A percentile compares a stretch with the other conserved stretches of the same genome.
These are phyloP conservation scores for Gadopsis bispinosus DNA, from an alignment of 2,797 vertebrate species.

Conservation along the genomic window DNA sequence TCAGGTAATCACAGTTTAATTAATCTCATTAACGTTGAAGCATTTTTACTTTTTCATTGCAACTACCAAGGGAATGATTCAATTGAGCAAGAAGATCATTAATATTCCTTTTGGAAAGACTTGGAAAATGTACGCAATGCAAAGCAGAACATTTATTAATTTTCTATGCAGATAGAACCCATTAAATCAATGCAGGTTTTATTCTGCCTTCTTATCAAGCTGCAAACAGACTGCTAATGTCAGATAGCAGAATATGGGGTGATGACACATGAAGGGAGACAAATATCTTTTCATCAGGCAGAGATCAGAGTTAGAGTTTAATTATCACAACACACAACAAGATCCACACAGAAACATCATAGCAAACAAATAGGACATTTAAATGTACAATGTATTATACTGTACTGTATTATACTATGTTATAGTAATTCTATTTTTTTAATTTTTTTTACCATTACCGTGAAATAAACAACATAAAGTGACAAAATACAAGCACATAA, in stretches of 20 bases:
- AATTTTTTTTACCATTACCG: neutral
- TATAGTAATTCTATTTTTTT: neutral
- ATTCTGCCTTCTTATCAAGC: constrained; percentile 4
- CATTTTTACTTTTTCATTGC: neutral
- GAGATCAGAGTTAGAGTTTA: constrained; percentile 17
- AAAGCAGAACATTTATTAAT: constrained; percentile 5
- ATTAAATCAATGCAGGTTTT: constrained; percentile 14
- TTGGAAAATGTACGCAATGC: neutral
- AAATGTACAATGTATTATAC: neutral
- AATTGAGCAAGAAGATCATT: neutral
- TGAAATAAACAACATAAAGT: neutral
- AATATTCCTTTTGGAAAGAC: neutral
- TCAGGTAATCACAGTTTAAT: neutral
- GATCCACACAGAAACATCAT: constrained; percentile 1
- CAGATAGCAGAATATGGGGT: constrained; percentile 1
- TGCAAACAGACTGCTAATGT: constrained; percentile 10
- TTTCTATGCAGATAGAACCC: neutral
- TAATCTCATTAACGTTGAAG: neutral
- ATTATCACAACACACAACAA: constrained; percentile 18
- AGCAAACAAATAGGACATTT: neutral
- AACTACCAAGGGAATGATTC: neutral
- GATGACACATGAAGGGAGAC: constrained; percentile 22
- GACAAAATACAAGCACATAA: neutral
- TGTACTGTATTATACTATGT: too few relatives aligned
- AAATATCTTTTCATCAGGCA: constrained; percentile 15